Percentiles rank a stretch among this genome's conserved stretches.
Conservation (phyloP, 1,140 invertebrate genomes). For the Drosophila pallidifrons region DNA sequence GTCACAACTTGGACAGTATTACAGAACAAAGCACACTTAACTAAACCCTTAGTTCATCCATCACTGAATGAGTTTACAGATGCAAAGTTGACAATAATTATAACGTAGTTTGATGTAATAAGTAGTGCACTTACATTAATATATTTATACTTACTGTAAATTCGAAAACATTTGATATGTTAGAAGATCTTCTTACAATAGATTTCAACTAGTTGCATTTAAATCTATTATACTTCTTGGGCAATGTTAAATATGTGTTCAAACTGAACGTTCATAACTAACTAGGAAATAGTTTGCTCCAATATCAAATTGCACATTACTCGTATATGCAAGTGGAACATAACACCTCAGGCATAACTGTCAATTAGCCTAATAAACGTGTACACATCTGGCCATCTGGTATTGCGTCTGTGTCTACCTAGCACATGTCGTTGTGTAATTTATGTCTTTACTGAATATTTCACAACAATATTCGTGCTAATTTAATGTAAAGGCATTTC, state of each 20-base stretch:
- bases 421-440: constrained; percentile 19
- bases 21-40: too few relatives aligned
- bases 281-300: not conserved
- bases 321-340: not conserved
- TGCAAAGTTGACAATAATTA: too few relatives aligned
- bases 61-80: too few relatives aligned
- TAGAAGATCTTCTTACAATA: too few relatives aligned
- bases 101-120: too few relatives aligned
- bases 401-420: not conserved
- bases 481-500: constrained; percentile 32
- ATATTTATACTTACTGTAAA: too few relatives aligned
- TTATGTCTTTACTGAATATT: constrained; percentile 23
- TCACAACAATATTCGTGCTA: constrained; percentile 28
- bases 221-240: too few relatives aligned
- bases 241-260: not conserved
- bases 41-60: too few relatives aligned
- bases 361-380: constrained; percentile 33
- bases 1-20: too few relatives aligned
- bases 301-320: not conserved
- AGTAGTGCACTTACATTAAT: too few relatives aligned
- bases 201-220: too few relatives aligned
- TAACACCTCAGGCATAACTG: constrained; percentile 16
- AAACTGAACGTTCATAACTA: not conserved
- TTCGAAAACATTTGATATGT: too few relatives aligned
- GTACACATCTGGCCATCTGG: constrained; percentile 15